These are phyloP conservation scores for Glyphotaelius pellucidus DNA, from an alignment of 2,888 invertebrate genomes.

Conservation along the genomic window DNA sequence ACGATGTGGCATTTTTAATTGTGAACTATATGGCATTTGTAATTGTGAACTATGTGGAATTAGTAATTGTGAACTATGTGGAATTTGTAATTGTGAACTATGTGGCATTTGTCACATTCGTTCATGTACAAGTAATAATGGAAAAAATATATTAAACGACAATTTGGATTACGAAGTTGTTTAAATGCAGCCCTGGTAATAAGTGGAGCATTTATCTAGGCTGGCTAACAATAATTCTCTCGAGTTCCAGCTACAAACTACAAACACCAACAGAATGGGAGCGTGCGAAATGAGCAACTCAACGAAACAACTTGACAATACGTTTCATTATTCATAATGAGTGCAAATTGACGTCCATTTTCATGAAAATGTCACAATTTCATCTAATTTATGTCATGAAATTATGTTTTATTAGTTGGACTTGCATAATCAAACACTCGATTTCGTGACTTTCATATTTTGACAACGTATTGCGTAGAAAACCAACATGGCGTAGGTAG, in stretches of 20 bases:
- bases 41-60: no score
- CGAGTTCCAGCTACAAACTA: not conserved
- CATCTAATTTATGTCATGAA: not conserved
- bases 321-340: constrained; percentile 35
- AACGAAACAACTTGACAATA: constrained; percentile 17
- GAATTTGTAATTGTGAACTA: no score
- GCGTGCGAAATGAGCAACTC: constrained; percentile 34
- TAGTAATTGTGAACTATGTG: no score
- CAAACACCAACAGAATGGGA: constrained; percentile 6
- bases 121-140: no score
- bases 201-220: constrained; percentile 15
- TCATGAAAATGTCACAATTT: constrained; percentile 6
- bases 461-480: not conserved
- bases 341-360: constrained; percentile 24
- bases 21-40: no score
- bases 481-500: no score
- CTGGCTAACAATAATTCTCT: constrained; percentile 14
- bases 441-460: not conserved
- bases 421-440: not conserved
- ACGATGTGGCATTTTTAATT: no score
- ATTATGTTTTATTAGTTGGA: not conserved
- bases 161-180: not conserved
- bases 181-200: not conserved
- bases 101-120: no score
- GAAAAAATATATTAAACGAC: not conserved